A percentile compares a stretch with the other conserved stretches of the same genome.
Conservation (phyloP, 2,113 vertebrate species). For the Diphyllodes magnificus region DNA sequence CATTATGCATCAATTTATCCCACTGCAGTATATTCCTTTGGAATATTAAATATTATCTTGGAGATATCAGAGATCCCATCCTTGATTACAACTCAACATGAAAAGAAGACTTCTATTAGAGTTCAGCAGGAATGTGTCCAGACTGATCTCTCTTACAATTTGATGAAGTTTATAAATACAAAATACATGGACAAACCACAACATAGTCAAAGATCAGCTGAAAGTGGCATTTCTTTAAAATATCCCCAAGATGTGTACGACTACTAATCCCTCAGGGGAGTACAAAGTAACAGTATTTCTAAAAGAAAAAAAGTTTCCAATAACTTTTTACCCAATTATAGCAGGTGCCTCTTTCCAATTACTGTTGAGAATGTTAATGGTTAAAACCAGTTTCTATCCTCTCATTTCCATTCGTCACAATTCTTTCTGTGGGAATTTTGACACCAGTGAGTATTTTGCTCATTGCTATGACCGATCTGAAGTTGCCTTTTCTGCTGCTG, state of each 20-base stretch:
- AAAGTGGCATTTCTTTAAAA: neutral
- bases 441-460: conserved; percentile 58
- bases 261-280: neutral
- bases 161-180: neutral
- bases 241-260: neutral
- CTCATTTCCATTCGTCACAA: conserved; percentile 43
- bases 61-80: neutral
- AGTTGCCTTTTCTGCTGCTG: conserved; percentile 47
- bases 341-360: conserved; percentile 31
- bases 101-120: neutral
- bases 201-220: neutral
- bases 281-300: neutral
- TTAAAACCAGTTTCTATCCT: conserved; percentile 1
- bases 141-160: neutral
- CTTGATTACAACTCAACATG: neutral
- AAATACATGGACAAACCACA: neutral
- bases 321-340: neutral
- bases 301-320: conserved; percentile 7
- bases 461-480: conserved; percentile 54
- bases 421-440: conserved; percentile 56
- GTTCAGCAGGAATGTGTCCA: neutral
- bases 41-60: neutral
- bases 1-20: neutral
- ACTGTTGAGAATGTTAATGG: neutral
- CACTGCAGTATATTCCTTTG: neutral